These are phyloP conservation scores for Eristalinus sepulchralis DNA, from an alignment of 2,888 invertebrate species.

Conservation along the genomic window DNA sequence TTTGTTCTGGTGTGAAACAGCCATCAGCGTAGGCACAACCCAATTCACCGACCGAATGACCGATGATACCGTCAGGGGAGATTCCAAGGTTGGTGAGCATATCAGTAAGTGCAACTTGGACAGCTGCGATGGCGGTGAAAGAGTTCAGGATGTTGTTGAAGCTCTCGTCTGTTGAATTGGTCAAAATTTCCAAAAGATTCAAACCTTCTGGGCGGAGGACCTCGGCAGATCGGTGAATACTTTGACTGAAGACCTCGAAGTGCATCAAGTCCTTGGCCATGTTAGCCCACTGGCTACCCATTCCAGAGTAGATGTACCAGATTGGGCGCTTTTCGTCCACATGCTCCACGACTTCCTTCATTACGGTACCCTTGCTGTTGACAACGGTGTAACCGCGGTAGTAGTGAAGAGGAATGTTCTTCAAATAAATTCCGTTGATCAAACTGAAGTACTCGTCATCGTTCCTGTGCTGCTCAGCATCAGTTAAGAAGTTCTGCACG, in stretches of 20 bases:
- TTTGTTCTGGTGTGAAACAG: slow-evolving; percentile 95
- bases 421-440: slow-evolving; percentile 87
- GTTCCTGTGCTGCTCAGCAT: slow-evolving; percentile 83
- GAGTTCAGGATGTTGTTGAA: slow-evolving; percentile 94
- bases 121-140: slow-evolving; percentile 96
- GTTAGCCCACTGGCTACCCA: slow-evolving; percentile 99
- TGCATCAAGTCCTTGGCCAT: slow-evolving; percentile 95
- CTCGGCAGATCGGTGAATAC: slow-evolving; percentile 89
- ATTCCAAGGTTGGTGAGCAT: slow-evolving; percentile 88
- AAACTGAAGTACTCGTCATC: slow-evolving; percentile 90
- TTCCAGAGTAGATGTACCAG: slow-evolving; percentile 98
- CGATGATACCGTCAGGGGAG: slow-evolving; percentile 95
- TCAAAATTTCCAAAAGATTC: slow-evolving; percentile 90
- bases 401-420: slow-evolving; percentile 88
- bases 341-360: slow-evolving; percentile 82
- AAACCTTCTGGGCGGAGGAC: slow-evolving; percentile 90
- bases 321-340: slow-evolving; percentile 88
- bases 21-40: slow-evolving; percentile 99
- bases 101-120: slow-evolving; percentile 98
- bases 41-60: slow-evolving; percentile 88
- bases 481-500: slow-evolving; percentile 85
- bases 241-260: slow-evolving; percentile 90
- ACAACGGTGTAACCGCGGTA: slow-evolving; percentile 92
- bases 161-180: slow-evolving; percentile 87
- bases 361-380: slow-evolving; percentile 81